Evolutionary conservation across 1,140 invertebrate genomes (phyloP).

Genomic region (Anoplophora glabripennis): DNA sequence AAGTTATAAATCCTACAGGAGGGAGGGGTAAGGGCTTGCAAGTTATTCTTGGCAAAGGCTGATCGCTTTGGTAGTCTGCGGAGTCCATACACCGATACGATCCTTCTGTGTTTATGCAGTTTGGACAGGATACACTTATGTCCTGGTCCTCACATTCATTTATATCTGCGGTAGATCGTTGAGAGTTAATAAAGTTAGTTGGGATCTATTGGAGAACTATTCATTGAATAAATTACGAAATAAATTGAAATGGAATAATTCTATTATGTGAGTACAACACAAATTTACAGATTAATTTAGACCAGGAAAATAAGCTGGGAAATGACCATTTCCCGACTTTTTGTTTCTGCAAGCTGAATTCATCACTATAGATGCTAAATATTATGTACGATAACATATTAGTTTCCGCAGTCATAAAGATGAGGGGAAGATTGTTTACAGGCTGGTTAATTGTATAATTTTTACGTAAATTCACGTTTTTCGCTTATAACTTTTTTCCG

Average conservation of each 20-base stretch:
- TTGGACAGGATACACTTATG: conserved; percentile 17
- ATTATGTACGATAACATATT: too few species aligned
- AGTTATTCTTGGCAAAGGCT: background rate
- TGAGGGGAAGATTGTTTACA: too few species aligned
- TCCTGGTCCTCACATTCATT: conserved; percentile 28
- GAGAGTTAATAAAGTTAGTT: too few species aligned
- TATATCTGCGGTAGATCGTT: conserved; percentile 30
- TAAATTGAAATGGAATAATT: background rate
- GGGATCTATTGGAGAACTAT: too few species aligned
- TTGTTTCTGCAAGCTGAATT: too few species aligned
- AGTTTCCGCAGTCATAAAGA: too few species aligned
- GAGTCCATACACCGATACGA: conserved; percentile 22
- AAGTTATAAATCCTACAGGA: conserved; percentile 20
- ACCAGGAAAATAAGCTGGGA: too few species aligned
- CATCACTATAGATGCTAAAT: too few species aligned
- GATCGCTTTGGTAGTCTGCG: conserved; percentile 16
- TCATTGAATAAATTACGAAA: background rate
- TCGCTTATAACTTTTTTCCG: too few species aligned
- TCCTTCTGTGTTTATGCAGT: conserved; percentile 29
- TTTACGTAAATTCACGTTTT: too few species aligned
- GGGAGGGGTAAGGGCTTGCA: conserved; percentile 24
- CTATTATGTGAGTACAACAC: background rate
- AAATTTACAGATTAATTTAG: background rate
- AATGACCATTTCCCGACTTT: too few species aligned
- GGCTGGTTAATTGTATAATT: too few species aligned